phyloP scores from a whole-genome alignment of 1,140 invertebrate genomes.

The Dysdera silvatica region DNA sequence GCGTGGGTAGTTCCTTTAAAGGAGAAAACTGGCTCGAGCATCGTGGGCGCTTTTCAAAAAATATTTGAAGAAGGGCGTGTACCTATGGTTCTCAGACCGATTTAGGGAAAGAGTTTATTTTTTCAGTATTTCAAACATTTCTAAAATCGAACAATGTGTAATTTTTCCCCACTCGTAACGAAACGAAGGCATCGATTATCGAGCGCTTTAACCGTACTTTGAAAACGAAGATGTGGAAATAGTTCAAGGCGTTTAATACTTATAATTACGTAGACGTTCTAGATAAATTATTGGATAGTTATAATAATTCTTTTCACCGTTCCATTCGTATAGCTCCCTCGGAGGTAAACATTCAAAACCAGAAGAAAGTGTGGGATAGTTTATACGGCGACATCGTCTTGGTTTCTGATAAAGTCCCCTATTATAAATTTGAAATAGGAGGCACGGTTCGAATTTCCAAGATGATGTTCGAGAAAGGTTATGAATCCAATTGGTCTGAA shows the following conservation, averaged over 20 bases:
- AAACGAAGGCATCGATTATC: conserved; percentile 44
- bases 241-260: conserved; percentile 41
- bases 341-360: conserved; percentile 40
- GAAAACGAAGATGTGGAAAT: conserved; percentile 44
- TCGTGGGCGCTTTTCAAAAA: too few relatives aligned
- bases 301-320: conserved; percentile 45
- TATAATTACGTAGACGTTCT: conserved; percentile 43
- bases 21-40: too few relatives aligned
- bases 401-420: conserved; percentile 28
- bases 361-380: conserved; percentile 8
- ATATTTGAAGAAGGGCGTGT: too few relatives aligned
- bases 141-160: conserved; percentile 41
- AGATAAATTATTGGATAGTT: conserved; percentile 38
- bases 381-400: conserved; percentile 27
- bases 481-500: conserved; percentile 11
- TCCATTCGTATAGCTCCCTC: conserved; percentile 43
- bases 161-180: conserved; percentile 44
- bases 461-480: conserved; percentile 18
- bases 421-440: conserved; percentile 37
- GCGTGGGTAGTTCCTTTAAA: too few relatives aligned
- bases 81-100: too few relatives aligned
- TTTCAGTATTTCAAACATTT: conserved; percentile 34
- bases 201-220: conserved; percentile 47
- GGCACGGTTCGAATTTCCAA: conserved; percentile 32
- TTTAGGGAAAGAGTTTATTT: conserved; percentile 21